Conservation (phyloP, 2,797 vertebrate genomes). For the Bovichtus diacanthus region DNA sequence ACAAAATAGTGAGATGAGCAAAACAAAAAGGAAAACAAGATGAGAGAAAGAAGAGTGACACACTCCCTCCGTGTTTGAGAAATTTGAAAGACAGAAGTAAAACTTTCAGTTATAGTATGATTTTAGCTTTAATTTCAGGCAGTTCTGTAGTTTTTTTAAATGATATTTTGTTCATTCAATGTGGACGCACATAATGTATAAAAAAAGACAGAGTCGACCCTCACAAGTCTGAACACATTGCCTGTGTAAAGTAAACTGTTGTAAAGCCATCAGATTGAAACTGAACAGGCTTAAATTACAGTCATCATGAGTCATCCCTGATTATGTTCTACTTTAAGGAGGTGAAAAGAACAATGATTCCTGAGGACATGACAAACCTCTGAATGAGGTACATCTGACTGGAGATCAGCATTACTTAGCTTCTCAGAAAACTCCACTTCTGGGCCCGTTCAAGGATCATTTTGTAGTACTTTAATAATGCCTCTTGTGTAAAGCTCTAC, state of each 20-base stretch:
- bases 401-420: neutral
- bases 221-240: conserved; percentile 26
- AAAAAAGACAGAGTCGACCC: neutral
- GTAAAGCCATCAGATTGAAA: conserved; percentile 19
- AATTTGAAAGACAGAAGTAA: neutral
- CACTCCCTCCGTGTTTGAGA: too few species aligned
- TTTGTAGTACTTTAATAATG: neutral
- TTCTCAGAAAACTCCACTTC: neutral
- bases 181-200: neutral
- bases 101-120: neutral
- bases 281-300: conserved; percentile 17
- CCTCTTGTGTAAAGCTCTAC: neutral
- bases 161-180: neutral
- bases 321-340: conserved; percentile 7
- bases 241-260: neutral
- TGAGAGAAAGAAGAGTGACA: neutral
- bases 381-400: neutral
- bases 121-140: neutral
- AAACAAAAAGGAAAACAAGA: conserved; percentile 1
- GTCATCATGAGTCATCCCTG: conserved; percentile 27
- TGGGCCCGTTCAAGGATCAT: neutral
- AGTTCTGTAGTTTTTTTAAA: neutral
- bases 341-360: neutral
- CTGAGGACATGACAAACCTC: conserved; percentile 3
- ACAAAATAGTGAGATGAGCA: conserved; percentile 23